Evolutionary conservation across 1,140 invertebrate species (phyloP).

Genomic region (Drosophila aff.): DNA sequence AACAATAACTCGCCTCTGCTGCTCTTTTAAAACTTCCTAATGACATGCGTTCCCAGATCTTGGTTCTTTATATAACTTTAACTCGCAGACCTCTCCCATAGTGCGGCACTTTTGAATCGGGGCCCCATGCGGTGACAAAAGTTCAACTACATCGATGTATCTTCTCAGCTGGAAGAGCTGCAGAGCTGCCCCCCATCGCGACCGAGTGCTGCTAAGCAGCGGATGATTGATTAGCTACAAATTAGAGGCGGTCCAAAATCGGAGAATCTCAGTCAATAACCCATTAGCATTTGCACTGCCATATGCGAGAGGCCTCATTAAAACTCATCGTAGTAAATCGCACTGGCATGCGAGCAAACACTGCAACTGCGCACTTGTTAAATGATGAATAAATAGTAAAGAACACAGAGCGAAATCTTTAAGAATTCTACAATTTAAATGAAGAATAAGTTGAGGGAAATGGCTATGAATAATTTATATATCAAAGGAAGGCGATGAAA

Average conservation of each 20-base stretch:
- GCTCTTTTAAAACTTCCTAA: slow-evolving; percentile 21
- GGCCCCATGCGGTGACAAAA: slow-evolving; percentile 41
- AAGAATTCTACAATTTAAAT: not conserved
- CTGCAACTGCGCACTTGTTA: slow-evolving; percentile 37
- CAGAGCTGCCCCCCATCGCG: slow-evolving; percentile 10
- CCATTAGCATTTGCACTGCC: slow-evolving; percentile 30
- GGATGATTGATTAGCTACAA: slow-evolving; percentile 43
- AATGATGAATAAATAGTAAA: not conserved
- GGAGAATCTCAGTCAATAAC: not conserved
- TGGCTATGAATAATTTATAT: not conserved
- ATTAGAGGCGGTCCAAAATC: slow-evolving; percentile 30
- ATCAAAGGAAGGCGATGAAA: not conserved
- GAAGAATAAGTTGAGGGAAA: no score
- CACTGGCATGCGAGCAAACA: slow-evolving; percentile 27
- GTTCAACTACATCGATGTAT: slow-evolving; percentile 35
- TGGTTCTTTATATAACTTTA: slow-evolving; percentile 1
- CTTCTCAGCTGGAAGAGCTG: slow-evolving; percentile 7
- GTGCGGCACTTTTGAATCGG: slow-evolving; percentile 26
- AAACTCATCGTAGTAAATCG: slow-evolving; percentile 17
- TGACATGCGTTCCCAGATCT: slow-evolving; percentile 22
- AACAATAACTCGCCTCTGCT: slow-evolving; percentile 26
- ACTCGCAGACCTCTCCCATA: not conserved
- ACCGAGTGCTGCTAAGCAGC: slow-evolving; percentile 22
- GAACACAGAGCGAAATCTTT: slow-evolving; percentile 1
- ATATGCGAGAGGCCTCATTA: slow-evolving; percentile 16